Evolutionary conservation across 2,113 vertebrate genomes (phyloP), one percentile per base, ranked within the genome.

Genomic region (Miniopterus natalensis): DNA sequence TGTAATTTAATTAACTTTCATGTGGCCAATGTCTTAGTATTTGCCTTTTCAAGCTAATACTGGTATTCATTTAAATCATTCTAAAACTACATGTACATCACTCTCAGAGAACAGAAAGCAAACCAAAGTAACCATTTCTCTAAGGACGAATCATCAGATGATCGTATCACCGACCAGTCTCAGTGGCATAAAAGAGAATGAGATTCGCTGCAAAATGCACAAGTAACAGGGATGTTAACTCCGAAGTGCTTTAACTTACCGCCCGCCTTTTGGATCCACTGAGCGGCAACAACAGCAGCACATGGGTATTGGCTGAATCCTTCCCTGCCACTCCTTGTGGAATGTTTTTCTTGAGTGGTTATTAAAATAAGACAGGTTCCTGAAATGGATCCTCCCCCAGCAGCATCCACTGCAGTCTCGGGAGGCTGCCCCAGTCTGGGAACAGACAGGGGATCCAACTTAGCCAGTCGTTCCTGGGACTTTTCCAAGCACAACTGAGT

Each of bases 101-200:
- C 27, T 40, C 23, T 93, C 66, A 66, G 93, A 85, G 36, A 92
- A 59, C 11, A 96, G 75, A 95, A 92, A 85, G 84, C 68, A 95
- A 93, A 87, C 18, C 31, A 42, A 79, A 79, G 9, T 27, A 86
- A 70, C n/a, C 45, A 13, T 71, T 36, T 73, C 25, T 61, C 47
- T 84, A 51, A 95, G 15, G 23, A 84, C n/a, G 45, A 79, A 36
- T 15, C 21, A 42, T 65, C 27, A 51, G 29, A 66, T 59, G 36
- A 88, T 45, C n/a, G 36, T 23, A 95, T n/a, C 83, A 87, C 73
- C 57, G 18, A 61, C 27, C 59, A 80, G 0, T 47, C 45, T 95
- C 71, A 86, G n/a, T 87, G 40, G 17, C 27, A 0, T n/a, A 23
- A 71, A 0, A 77, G 13, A 88, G 63, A 75, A 91, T 20, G 4